Base-by-base conservation (phyloP, 2,888 invertebrate genomes). In the Hoplodrina blanda region DNA sequence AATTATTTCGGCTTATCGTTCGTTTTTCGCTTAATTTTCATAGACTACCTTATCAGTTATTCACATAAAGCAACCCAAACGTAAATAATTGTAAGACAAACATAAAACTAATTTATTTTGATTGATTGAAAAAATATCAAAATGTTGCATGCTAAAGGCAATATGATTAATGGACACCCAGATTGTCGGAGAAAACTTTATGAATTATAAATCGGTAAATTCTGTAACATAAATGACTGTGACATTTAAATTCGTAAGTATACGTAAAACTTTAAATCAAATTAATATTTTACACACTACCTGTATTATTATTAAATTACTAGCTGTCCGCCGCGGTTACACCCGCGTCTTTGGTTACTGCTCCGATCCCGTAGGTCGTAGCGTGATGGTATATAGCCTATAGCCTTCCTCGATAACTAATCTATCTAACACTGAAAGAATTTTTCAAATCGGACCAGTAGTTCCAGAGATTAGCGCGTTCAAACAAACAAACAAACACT, bases 81-180 rank as follows among this genome's bases (percentile, higher is more conserved):
- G 25, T 13, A n/a, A 55, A 46, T 33, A 72, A 71, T 53, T 49
- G 49, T 15, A 60, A 68, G 37, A 57, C 54, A 73, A 78, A 73
- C 49, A 53, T 15, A 37, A 69, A 77, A 75, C 60, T 64, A 74
- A 74, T 74, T 69, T 73, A 67, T 72, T 77, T 79, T 79, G 76
- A 76, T 69, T 69, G 71, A 69, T 80, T 78, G 67, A 53, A 61
- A 68, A 66, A 76, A 76, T 69, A 69, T 66, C 55, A 69, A 57
- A 63, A 54, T 44, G 54, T 66, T 72, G 55, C 44, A 74, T 61
- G 60, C 50, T 56, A 53, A 60, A 59, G n/a, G 54, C 50, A 73
- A 66, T 46, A 49, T 82, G 72, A 83, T 83, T 69, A 81, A 81
- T 78, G 73, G 64, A 57, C 46, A 59, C 72, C 50, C 67, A 79